Evolutionary conservation across 2,113 vertebrate species (phyloP).

Genomic region (Gambusia affinis): DNA sequence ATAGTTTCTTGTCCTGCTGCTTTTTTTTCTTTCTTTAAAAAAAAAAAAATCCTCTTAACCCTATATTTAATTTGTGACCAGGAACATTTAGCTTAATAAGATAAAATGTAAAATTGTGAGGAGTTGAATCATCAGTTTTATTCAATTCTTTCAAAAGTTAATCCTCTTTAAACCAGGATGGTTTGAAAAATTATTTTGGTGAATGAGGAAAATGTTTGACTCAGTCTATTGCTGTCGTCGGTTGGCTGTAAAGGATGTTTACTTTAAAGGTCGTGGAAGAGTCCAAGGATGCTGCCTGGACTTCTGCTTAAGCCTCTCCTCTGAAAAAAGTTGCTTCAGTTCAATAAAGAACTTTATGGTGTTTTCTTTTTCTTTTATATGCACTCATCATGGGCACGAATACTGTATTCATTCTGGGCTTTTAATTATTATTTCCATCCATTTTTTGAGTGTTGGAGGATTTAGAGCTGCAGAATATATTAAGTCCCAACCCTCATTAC

Average conservation of each 20-base stretch:
- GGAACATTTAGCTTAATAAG: too few species aligned
- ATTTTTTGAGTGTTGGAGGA: too few species aligned
- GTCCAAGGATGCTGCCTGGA: background rate
- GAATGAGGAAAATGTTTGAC: background rate
- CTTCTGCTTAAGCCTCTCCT: background rate
- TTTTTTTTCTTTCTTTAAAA: background rate
- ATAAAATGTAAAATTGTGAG: too few species aligned
- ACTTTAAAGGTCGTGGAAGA: background rate
- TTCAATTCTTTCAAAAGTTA: too few species aligned
- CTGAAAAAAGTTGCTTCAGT: background rate
- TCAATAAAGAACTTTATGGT: background rate
- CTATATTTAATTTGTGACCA: background rate
- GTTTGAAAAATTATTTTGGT: background rate
- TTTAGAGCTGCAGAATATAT: too few species aligned
- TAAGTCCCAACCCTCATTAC: too few species aligned
- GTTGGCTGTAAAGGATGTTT: background rate
- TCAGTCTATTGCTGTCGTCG: background rate
- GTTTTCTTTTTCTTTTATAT: background rate
- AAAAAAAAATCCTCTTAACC: too few species aligned
- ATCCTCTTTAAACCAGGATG: too few species aligned
- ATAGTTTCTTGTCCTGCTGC: background rate
- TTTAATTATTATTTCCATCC: too few species aligned
- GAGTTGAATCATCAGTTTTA: too few species aligned
- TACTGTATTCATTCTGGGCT: too few species aligned
- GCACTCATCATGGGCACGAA: too few species aligned